Percentiles rank a stretch among this genome's conserved stretches.
Evolutionary conservation across 2,888 invertebrate genomes (phyloP).

Genomic region (Gryllus longicercus): DNA sequence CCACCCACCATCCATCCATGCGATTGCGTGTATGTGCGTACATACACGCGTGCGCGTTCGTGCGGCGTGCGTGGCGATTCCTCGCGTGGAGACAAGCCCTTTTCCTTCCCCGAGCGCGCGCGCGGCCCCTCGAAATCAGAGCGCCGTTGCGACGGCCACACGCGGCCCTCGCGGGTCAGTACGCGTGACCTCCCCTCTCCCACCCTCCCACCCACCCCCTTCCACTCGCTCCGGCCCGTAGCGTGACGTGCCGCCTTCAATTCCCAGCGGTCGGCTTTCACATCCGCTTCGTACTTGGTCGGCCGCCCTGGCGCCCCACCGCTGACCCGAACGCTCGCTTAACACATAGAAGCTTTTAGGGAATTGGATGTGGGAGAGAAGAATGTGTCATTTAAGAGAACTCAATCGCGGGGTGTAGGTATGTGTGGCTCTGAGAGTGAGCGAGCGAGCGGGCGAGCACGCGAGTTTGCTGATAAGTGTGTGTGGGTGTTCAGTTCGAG

Average conservation of each 20-base stretch:
- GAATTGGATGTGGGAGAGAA: not conserved
- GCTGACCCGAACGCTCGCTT: not conserved
- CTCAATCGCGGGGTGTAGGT: not conserved
- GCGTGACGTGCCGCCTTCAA: not conserved
- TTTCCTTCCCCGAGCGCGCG: no score
- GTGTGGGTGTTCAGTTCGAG: not conserved
- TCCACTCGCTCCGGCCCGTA: not conserved
- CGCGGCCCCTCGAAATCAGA: no score
- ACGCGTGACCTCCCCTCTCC: not conserved
- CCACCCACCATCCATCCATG: no score
- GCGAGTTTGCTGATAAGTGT: no score
- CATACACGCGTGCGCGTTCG: not conserved
- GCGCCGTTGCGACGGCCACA: not conserved
- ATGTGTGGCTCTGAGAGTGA: no score
- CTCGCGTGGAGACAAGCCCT: not conserved
- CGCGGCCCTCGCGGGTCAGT: not conserved
- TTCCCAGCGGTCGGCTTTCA: not conserved
- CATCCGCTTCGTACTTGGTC: not conserved
- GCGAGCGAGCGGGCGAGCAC: no score
- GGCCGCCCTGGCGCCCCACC: not conserved
- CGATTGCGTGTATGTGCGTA: no score
- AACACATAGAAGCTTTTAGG: slow-evolving; percentile 9
- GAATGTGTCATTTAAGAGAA: not conserved
- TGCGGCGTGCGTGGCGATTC: no score
- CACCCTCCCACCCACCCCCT: not conserved